Base-by-base conservation (phyloP, 2,113 vertebrate genomes). In the Silurus meridionalis region DNA sequence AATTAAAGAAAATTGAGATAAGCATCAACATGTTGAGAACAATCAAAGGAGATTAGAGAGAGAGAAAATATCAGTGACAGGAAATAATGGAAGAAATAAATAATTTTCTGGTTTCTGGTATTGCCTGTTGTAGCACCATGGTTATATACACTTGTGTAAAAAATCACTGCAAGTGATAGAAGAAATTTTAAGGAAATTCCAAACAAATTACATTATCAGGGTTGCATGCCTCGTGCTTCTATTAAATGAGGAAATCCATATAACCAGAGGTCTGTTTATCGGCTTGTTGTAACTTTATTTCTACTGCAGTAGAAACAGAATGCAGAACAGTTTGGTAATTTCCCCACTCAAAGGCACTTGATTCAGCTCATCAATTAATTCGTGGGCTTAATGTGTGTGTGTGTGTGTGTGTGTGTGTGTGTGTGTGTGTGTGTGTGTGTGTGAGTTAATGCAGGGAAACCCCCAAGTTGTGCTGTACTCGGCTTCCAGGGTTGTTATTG, bases 1-100 rank as follows among this genome's bases (percentile, higher is more conserved):
- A 88, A 88, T 78, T 13, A 85, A 46, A 64, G 60, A 83, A 57
- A 82, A 48, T 21, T 55, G 8, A 60, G 63, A 50, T 46, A 71
- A 74, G 21, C 8, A 21, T 48, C 19, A 75, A 64, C 8, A 83
- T 67, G 74, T n/a, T 67, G 13, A 19, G 58, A 23, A 50, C 11
- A 61, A 4, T 71, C 37, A 61, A 50, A 72, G 48, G 37, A 74
- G 23, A 50, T 25, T 2, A 8, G 50, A 46, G 10, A 77, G 46
- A n/a, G 50, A 23, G 69, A 69, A 69, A 14, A 61, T 69, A 5
- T 61, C 6, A 8, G 25, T n/a, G 19, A 57, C 37, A 37, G 37
- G 37, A 37, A 37, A 37, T 37, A 60, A 60, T 60, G 17, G 7
- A 46, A 61, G 4, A 13, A 61, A 55, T 6, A 72, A 37, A 63